Evolutionary conservation across 2,113 vertebrate genomes (phyloP), one percentile per base, ranked within the genome.

Genomic region (Gavia stellata): DNA sequence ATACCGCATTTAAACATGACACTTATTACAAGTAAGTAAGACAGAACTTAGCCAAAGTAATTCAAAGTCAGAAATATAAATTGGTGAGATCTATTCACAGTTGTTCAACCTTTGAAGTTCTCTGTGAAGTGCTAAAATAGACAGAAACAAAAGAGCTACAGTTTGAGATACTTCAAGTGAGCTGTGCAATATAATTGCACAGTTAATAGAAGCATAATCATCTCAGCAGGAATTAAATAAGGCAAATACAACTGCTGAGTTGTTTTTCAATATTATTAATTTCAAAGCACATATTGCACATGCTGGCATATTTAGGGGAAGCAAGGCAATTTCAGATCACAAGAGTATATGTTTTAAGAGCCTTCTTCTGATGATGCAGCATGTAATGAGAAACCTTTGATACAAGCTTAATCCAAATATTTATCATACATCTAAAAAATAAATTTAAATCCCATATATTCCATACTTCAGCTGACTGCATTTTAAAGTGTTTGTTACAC

Each of bases 151-250:
- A 97, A 96, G 98, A 93, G 77, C 88, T 96, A 97, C 91, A 94
- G 92, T 93, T 94, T 97, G 92, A 97, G 95, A 94, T 93, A 95
- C 81, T 96, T 95, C 40, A 83, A 88, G 93, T 93, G 87, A 97
- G 92, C 71, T 94, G 53, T 88, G 81, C 71, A 97, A 97, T 97
- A 97, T 97, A 98, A 98, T 96, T 98, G 94, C 86, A 96, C 92
- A 95, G 97, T 96, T 97, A 98, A 98, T 97, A 97, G 95, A 97
- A 97, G 95, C 93, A 91, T 97, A 97, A 97, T 97, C 45, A 68
- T 94, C 95, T 94, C 96, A 96, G 96, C 94, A 97, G 96, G 96
- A 97, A 89, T 96, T 96, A 97, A 96, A 96, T 94, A 97, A 97
- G 78, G 92, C 92, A 97, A 97, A 91, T 91, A 94, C 47, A 92